Evolutionary conservation across 2,888 invertebrate species (phyloP).

Genomic region (Trissolcus japonicus): DNA sequence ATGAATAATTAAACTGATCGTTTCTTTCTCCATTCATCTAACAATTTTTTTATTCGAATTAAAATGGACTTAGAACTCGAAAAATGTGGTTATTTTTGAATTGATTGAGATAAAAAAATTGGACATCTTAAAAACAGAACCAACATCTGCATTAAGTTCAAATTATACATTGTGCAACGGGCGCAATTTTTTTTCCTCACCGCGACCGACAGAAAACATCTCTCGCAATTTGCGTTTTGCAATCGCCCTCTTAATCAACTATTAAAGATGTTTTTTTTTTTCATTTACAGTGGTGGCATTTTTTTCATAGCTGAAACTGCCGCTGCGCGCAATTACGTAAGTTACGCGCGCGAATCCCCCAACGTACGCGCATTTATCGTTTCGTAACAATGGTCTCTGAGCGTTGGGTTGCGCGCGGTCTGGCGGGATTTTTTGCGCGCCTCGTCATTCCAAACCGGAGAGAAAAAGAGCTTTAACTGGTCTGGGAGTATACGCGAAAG

Average conservation of each 20-base stretch:
- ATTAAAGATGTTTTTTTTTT: constrained; percentile 26
- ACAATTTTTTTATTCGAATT: too few relatives aligned
- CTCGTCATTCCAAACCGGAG: constrained; percentile 47
- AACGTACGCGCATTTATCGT: constrained; percentile 56
- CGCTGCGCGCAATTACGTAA: constrained; percentile 28
- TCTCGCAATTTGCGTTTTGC: not conserved
- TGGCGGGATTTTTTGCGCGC: constrained; percentile 45
- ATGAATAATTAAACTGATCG: too few relatives aligned
- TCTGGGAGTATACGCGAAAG: constrained; percentile 57
- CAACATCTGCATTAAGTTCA: too few relatives aligned
- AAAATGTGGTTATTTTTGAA: too few relatives aligned
- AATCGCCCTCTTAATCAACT: constrained; percentile 18
- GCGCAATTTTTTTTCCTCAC: too few relatives aligned
- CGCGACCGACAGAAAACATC: not conserved
- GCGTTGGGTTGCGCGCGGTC: constrained; percentile 34
- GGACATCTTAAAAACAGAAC: too few relatives aligned
- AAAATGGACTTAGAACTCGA: too few relatives aligned
- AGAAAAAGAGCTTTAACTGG: constrained; percentile 58
- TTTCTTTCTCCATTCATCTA: too few relatives aligned
- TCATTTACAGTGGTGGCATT: not conserved
- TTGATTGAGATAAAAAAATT: too few relatives aligned
- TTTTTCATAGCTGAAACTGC: constrained; percentile 4
- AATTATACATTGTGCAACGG: too few relatives aligned
- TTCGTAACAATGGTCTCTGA: constrained; percentile 59
- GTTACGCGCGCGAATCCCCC: constrained; percentile 48